phyloP scores from a whole-genome alignment of 2,888 invertebrate genomes.

The Nephrocerus scutellatus region DNA sequence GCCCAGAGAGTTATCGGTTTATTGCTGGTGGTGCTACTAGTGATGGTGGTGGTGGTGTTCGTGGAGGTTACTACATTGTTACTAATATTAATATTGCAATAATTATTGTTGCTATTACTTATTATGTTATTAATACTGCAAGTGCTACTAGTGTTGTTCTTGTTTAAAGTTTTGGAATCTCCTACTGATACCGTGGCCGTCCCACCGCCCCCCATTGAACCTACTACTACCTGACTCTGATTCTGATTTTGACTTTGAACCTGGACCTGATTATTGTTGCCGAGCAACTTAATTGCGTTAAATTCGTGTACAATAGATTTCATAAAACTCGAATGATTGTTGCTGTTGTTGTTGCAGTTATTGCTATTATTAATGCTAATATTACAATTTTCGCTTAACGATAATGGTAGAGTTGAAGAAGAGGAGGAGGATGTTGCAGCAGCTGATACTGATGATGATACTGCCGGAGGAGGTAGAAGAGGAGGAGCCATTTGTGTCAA shows the following conservation, averaged over 20 bases:
- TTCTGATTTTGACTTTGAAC: too few species aligned
- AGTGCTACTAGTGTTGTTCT: conserved; percentile 27
- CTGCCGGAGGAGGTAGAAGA: too few species aligned
- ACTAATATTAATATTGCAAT: conserved; percentile 21
- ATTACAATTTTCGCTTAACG: conserved; percentile 32
- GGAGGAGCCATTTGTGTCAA: conserved; percentile 14
- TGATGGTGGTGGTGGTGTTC: conserved; percentile 19
- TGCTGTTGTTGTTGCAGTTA: conserved; percentile 23
- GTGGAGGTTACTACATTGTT: conserved; percentile 16
- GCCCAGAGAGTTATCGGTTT: conserved; percentile 16
- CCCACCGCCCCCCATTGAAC: conserved; percentile 14
- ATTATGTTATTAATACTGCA: conserved; percentile 43
- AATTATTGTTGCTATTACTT: conserved; percentile 37
- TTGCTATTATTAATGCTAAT: conserved; percentile 23
- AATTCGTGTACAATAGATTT: conserved; percentile 34
- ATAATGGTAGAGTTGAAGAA: conserved; percentile 26
- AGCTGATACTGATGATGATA: conserved; percentile 21
- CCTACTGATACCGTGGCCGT: conserved; percentile 22
- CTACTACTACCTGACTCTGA: conserved; percentile 21
- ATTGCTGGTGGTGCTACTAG: conserved; percentile 10
- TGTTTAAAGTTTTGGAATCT: conserved; percentile 28
- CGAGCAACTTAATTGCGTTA: conserved; percentile 31
- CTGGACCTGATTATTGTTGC: too few species aligned
- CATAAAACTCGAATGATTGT: too few species aligned
- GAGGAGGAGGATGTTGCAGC: conserved; percentile 13